Evolutionary conservation across 1,140 invertebrate species (phyloP), one percentile per base, ranked within the genome.

Genomic region (Pectinophora gossypiella): DNA sequence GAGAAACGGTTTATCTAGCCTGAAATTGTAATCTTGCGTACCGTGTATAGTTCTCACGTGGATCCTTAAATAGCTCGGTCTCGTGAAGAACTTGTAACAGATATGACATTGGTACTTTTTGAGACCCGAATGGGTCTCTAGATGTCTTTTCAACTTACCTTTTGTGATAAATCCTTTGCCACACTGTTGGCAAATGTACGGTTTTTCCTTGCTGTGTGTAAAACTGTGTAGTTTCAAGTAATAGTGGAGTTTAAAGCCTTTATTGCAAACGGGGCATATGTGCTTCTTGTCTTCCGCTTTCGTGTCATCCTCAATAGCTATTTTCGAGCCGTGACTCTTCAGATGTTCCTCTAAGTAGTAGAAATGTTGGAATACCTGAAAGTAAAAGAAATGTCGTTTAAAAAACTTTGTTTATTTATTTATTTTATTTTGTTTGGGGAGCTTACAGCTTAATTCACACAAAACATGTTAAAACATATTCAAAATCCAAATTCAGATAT

Each of bases 261-360:
- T 91, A 13, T 90, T 89, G 58, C 91, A 92, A 9, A 89, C 85
- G 38, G 87, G 72, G 23, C 90, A 90, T 0, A 86, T 76, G 44
- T 90, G 87, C 6, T 90, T 90, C 48, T 89, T 90, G 5, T 87
- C 87, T 5, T 80, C 78, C 0, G 44, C 40, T 55, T 85, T 64
- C 47, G 83, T 62, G 21, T 70, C 53, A 61, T 89, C 68, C 40
- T 85, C 74, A 27, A 89, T 21, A 19, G 87, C 72, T 54, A 89
- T 83, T 22, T 81, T 87, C 0, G 78, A 75, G 6, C 72, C 83
- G 71, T 91, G 91, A 6, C 86, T 76, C 46, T 90, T 89, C 2
- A 91, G 74, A 56, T 92, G 91, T 12, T 89, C 88, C 16, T 88
- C 87, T 12, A 92, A 54, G 49, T 89, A 90, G 51, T 87, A 89